Evolutionary conservation across 2,797 vertebrate species (phyloP).

Genomic region (Propithecus deckenii): DNA sequence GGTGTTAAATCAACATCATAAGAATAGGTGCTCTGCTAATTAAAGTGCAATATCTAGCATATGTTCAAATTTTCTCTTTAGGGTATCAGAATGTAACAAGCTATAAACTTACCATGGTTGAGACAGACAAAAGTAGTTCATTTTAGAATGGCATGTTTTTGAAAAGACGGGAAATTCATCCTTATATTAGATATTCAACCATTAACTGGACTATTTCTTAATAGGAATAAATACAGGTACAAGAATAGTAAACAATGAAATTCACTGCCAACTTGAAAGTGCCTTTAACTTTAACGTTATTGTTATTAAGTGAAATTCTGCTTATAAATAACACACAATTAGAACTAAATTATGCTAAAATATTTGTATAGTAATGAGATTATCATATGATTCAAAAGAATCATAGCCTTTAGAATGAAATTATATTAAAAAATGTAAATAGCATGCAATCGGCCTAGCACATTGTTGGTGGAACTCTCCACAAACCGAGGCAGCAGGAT

Average conservation of each 20-base stretch:
- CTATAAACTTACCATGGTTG: neutral
- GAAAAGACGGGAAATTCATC: neutral
- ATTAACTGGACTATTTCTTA: neutral
- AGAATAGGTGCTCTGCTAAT: neutral
- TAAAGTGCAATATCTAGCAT: neutral
- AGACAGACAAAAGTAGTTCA: neutral
- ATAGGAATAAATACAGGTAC: too few species aligned
- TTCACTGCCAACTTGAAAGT: neutral
- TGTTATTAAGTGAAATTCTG: neutral
- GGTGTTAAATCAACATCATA: accelerated
- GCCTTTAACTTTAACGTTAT: neutral
- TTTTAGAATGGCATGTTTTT: neutral
- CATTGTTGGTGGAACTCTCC: neutral
- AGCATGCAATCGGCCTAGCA: too few species aligned
- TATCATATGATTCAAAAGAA: neutral
- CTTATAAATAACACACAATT: neutral
- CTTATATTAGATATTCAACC: neutral
- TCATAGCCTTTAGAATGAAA: neutral
- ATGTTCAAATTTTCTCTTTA: neutral
- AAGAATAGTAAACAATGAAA: neutral
- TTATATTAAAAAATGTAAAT: neutral
- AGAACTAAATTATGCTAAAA: neutral
- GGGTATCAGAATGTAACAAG: neutral
- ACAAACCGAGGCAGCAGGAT: neutral
- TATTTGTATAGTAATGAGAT: neutral